phyloP scores from a whole-genome alignment of 2,797 vertebrate species.

The Sardinella longiceps region DNA sequence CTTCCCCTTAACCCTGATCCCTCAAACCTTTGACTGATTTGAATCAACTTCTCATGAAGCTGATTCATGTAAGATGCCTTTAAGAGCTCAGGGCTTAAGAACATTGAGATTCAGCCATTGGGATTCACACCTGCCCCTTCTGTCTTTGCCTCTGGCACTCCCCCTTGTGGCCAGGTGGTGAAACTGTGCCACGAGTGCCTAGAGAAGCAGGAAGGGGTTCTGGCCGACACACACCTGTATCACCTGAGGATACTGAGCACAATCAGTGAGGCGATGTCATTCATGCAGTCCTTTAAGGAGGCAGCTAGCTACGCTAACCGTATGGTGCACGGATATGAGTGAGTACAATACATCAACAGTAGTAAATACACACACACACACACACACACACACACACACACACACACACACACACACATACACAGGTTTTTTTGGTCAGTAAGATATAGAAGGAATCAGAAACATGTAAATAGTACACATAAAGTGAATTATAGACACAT shows the following conservation, averaged over 20 bases:
- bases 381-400: background rate
- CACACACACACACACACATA: background rate
- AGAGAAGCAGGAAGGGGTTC: constrained; percentile 82
- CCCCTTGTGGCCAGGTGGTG: constrained; percentile 74
- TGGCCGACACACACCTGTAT: constrained; percentile 86
- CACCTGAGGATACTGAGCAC: constrained; percentile 81
- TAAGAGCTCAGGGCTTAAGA: too few species aligned
- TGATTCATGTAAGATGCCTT: too few species aligned
- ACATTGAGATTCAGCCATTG: too few species aligned
- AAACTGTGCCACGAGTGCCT: constrained; percentile 84
- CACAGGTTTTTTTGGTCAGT: background rate
- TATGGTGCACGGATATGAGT: too few species aligned
- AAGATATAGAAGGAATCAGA: too few species aligned
- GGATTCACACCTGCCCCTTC: background rate
- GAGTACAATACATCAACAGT: background rate
- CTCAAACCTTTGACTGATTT: too few species aligned
- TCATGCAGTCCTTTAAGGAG: constrained; percentile 81
- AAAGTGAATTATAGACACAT: too few species aligned
- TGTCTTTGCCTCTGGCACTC: background rate
- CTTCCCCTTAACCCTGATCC: too few species aligned
- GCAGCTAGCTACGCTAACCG: constrained; percentile 72
- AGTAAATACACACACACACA: background rate
- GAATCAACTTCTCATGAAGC: too few species aligned
- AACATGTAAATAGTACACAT: too few species aligned
- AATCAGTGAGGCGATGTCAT: constrained; percentile 85